These are phyloP conservation scores for Holothuria scabra DNA, from an alignment of 53 echinoderm and acorn worm genomes.

Conservation along the genomic window DNA sequence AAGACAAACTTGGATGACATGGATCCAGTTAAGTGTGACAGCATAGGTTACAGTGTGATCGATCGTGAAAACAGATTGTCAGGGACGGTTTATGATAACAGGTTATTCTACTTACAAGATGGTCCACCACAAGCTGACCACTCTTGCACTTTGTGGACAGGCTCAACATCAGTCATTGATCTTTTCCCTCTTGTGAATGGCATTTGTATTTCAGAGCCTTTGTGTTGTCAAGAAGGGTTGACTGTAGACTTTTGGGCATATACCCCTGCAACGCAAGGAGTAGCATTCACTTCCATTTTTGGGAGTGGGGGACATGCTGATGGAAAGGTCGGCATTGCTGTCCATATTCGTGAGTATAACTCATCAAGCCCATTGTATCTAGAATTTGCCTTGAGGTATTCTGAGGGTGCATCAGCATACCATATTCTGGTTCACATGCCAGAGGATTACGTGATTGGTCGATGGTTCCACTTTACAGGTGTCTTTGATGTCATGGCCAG, in stretches of 20 bases:
- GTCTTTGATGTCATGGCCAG: background rate
- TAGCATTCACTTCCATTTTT: too few relatives aligned
- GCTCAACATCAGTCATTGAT: background rate
- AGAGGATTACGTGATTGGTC: background rate
- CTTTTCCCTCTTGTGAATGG: background rate
- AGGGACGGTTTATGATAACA: background rate
- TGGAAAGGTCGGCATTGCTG: too few relatives aligned
- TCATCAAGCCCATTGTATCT: too few relatives aligned
- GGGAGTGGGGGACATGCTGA: too few relatives aligned
- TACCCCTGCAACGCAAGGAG: background rate
- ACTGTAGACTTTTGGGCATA: conserved; percentile 31
- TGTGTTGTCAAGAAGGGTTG: conserved; percentile 9
- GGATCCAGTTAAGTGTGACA: conserved; percentile 25
- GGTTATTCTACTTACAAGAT: conserved; percentile 1
- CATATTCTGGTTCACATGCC: too few relatives aligned
- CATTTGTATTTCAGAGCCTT: conserved; percentile 4
- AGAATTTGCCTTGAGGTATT: too few relatives aligned
- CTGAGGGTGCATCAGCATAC: too few relatives aligned
- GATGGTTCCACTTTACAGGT: conserved; percentile 7
- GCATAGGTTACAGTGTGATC: background rate
- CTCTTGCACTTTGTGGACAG: conserved; percentile 20
- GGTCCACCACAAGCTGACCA: conserved; percentile 23
- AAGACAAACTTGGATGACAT: conserved; percentile 1
- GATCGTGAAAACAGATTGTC: background rate
- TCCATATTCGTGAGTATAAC: too few relatives aligned